These are phyloP conservation scores for Stomatorhinus ivindoensis DNA, from an alignment of 2,113 vertebrate species.

Conservation along the genomic window DNA sequence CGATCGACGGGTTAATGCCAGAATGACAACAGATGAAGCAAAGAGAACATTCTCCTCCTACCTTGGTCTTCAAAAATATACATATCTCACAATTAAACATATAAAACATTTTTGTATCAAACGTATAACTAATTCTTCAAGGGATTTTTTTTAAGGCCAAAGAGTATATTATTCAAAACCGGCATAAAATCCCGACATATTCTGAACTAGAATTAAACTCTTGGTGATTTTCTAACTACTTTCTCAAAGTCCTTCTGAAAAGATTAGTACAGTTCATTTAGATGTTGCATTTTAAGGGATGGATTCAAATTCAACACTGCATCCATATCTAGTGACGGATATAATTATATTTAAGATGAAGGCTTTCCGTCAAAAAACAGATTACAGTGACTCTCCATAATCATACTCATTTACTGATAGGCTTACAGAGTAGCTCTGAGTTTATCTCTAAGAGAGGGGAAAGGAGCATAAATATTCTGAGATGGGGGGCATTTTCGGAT, in stretches of 20 bases:
- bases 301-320: slow-evolving; percentile 23
- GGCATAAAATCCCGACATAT: not conserved
- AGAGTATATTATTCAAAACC: not conserved
- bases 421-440: slow-evolving; percentile 7
- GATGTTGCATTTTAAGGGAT: slow-evolving; percentile 16
- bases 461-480: not conserved
- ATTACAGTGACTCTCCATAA: slow-evolving; percentile 19
- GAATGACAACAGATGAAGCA: not conserved
- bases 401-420: slow-evolving; percentile 24
- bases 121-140: not conserved
- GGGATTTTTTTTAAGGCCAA: not conserved
- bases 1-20: slow-evolving; percentile 17
- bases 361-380: slow-evolving; percentile 9
- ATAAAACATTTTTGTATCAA: not conserved
- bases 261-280: slow-evolving; percentile 24
- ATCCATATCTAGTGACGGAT: slow-evolving; percentile 19
- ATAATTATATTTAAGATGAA: slow-evolving; percentile 25
- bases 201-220: slow-evolving; percentile 9
- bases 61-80: not conserved
- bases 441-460: slow-evolving; percentile 6
- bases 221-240: not conserved
- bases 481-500: not conserved
- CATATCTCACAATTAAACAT: not conserved
- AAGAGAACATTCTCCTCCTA: not conserved
- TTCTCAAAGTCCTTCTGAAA: slow-evolving; percentile 14